Conservation (phyloP, 2,113 vertebrate species). For the Columbina picui region DNA sequence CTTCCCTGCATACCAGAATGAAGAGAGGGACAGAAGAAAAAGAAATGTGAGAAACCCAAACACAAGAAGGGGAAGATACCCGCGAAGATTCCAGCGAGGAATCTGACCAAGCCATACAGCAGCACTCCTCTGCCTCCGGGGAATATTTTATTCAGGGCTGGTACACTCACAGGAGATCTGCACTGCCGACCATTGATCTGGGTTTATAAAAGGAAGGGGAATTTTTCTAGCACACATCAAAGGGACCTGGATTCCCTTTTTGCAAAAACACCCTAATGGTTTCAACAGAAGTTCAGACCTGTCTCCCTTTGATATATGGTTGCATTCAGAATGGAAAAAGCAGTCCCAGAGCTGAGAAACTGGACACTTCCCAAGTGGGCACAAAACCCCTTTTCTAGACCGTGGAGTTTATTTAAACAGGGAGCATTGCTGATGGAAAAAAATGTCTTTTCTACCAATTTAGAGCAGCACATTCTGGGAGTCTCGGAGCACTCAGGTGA, state of each 20-base stretch:
- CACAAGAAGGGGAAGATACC: neutral
- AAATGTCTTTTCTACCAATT: conserved; percentile 7
- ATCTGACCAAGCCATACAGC: conserved; percentile 14
- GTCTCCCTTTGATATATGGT: conserved; percentile 71
- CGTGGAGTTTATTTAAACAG: conserved; percentile 42
- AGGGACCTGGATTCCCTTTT: conserved; percentile 65
- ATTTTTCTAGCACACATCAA: conserved; percentile 76
- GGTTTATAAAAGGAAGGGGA: conserved; percentile 71
- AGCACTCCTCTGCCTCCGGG: neutral
- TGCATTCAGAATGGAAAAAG: conserved; percentile 69
- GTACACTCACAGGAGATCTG: conserved; percentile 42
- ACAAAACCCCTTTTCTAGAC: conserved; percentile 57
- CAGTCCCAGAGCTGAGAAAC: conserved; percentile 37
- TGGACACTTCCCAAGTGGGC: conserved; percentile 55
- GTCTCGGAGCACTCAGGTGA: neutral
- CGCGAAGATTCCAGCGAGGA: neutral
- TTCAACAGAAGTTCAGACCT: conserved; percentile 77
- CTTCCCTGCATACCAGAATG: neutral
- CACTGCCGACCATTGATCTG: conserved; percentile 58
- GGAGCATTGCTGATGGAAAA: conserved; percentile 23
- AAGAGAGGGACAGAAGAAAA: neutral
- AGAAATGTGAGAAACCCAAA: neutral
- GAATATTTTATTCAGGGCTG: conserved; percentile 56
- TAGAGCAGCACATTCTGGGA: neutral
- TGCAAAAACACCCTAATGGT: conserved; percentile 76